These are phyloP conservation scores for Seira musarum DNA, from an alignment of 2,888 invertebrate species.

Conservation along the genomic window DNA sequence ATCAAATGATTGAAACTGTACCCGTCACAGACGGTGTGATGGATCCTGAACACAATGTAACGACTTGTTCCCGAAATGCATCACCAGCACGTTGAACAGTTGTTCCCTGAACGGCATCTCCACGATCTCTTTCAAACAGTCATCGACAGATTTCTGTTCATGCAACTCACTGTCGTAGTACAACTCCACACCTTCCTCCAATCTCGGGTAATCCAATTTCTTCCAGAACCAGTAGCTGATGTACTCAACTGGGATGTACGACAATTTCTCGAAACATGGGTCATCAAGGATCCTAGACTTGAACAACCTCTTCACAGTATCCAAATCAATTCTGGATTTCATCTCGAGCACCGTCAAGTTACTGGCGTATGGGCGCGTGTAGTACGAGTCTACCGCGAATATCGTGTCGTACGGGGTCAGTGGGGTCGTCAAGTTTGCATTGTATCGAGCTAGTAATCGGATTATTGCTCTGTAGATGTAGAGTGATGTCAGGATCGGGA, in stretches of 20 bases:
- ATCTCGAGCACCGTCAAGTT: slow-evolving; percentile 64
- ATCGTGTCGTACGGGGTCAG: slow-evolving; percentile 67
- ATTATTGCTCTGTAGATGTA: slow-evolving; percentile 43
- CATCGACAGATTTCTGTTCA: slow-evolving; percentile 54
- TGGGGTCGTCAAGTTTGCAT: slow-evolving; percentile 34
- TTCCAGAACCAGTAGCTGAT: slow-evolving; percentile 67
- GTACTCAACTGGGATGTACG: slow-evolving; percentile 53
- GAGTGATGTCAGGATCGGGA: slow-evolving; percentile 35
- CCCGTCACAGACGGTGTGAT: slow-evolving; percentile 67
- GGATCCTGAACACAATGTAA: slow-evolving; percentile 63
- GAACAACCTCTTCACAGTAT: slow-evolving; percentile 46
- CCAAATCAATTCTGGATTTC: slow-evolving; percentile 48
- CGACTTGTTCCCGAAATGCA: slow-evolving; percentile 62
- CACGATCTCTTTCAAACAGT: slow-evolving; percentile 55
- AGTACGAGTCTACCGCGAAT: slow-evolving; percentile 65
- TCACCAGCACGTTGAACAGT: slow-evolving; percentile 52
- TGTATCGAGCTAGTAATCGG: slow-evolving; percentile 24
- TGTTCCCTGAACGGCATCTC: slow-evolving; percentile 53
- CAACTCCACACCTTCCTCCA: slow-evolving; percentile 48
- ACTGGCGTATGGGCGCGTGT: slow-evolving; percentile 60
- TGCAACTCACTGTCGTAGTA: slow-evolving; percentile 47
- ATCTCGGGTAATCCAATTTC: slow-evolving; percentile 34
- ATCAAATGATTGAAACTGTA: slow-evolving; percentile 68
- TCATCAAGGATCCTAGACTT: slow-evolving; percentile 45
- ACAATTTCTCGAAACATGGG: slow-evolving; percentile 50